Conservation (phyloP, 2,888 invertebrate species). For the Campopleginae sp. region DNA sequence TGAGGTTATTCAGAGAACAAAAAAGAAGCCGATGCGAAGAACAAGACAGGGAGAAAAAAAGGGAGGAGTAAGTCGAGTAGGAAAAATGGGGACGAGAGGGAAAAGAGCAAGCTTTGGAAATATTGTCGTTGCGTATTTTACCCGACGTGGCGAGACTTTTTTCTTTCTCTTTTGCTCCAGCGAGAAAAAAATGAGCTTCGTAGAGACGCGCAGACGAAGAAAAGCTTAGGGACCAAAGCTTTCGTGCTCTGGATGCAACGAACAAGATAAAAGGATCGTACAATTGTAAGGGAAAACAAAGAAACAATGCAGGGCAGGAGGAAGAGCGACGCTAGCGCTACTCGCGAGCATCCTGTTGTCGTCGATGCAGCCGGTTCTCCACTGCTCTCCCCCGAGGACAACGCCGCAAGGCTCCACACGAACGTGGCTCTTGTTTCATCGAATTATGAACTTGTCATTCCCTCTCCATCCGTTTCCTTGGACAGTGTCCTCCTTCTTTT, state of each 20-base stretch:
- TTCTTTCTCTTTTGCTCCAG: neutral
- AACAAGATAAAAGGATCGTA: slow-evolving; percentile 3
- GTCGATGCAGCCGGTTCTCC: neutral
- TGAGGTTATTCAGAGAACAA: neutral
- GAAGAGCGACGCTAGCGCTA: neutral
- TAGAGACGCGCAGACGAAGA: neutral
- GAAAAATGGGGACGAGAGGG: neutral
- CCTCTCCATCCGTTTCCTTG: neutral
- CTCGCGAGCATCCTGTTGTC: slow-evolving; percentile 1
- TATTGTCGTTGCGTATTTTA: neutral
- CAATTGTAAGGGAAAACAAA: neutral
- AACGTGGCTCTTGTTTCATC: neutral
- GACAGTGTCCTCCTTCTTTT: neutral
- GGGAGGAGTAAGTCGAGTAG: neutral
- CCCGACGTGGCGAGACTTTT: neutral
- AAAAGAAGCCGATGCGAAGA: neutral
- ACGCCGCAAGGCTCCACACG: neutral
- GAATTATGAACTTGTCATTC: neutral
- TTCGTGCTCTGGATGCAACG: slow-evolving; percentile 3
- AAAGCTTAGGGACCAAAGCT: neutral
- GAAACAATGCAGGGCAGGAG: neutral
- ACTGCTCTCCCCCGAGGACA: too few species aligned
- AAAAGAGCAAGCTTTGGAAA: neutral
- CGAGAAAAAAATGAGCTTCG: neutral
- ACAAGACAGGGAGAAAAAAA: neutral